A percentile compares a stretch with the other conserved stretches of the same genome.
Conservation (phyloP, 2,797 vertebrate genomes). For the Uromys caudimaculatus region DNA sequence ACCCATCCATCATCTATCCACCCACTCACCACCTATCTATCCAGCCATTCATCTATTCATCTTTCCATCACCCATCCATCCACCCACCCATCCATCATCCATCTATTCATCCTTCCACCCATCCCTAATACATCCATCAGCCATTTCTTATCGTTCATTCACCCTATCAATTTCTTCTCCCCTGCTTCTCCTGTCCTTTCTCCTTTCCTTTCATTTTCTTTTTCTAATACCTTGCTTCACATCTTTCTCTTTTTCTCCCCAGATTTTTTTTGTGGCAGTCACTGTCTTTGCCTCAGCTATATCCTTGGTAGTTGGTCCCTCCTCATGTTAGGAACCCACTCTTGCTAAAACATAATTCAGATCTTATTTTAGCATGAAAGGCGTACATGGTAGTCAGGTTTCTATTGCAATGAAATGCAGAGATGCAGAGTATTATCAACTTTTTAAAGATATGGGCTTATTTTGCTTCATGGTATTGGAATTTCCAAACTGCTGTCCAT, state of each 20-base stretch:
- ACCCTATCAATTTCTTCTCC: neutral
- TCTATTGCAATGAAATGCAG: neutral
- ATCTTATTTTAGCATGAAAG: neutral
- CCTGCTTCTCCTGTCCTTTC: neutral
- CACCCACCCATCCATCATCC: neutral
- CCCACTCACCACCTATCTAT: too few relatives aligned
- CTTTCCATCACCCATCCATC: neutral
- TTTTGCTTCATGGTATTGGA: neutral
- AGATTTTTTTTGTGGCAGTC: fast-evolving
- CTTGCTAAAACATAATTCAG: neutral
- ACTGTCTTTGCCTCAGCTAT: neutral
- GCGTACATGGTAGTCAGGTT: neutral
- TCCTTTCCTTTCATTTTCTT: neutral
- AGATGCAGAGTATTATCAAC: too few relatives aligned
- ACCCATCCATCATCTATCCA: neutral
- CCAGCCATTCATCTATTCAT: too few relatives aligned
- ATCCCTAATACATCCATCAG: neutral
- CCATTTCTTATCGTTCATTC: neutral
- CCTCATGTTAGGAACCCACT: fast-evolving
- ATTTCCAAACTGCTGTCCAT: neutral
- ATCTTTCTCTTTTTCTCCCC: neutral
- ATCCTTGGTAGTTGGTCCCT: neutral
- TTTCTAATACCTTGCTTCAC: neutral
- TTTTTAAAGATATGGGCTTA: neutral
- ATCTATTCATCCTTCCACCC: neutral